Evolutionary conservation across 2,888 invertebrate species (phyloP).

Genomic region (Anoplius nigerrimus): DNA sequence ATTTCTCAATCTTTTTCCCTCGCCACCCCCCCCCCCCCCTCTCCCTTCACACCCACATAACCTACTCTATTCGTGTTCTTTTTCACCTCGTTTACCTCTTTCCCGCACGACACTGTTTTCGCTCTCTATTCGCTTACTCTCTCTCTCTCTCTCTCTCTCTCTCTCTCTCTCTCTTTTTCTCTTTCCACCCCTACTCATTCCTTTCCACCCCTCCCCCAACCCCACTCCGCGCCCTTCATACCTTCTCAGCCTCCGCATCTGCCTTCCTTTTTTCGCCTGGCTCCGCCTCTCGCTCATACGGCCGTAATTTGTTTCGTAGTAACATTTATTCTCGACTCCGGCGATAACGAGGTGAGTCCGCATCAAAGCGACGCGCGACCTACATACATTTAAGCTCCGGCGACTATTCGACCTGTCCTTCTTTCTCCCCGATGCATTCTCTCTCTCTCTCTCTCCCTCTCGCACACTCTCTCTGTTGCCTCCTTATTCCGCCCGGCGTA

Average conservation of each 20-base stretch:
- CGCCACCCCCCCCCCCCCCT: slow-evolving; percentile 4
- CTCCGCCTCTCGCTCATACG: slow-evolving; percentile 1
- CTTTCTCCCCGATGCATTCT: background rate
- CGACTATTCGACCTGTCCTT: background rate
- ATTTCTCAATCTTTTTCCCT: background rate
- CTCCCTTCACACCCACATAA: background rate
- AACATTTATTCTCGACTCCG: slow-evolving; percentile 18
- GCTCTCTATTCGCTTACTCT: background rate
- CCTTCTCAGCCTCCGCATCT: background rate
- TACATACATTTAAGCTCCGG: slow-evolving; percentile 4
- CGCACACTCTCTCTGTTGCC: background rate
- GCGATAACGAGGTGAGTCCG: slow-evolving; percentile 21
- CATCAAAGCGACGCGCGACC: slow-evolving; percentile 12
- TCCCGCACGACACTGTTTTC: no score
- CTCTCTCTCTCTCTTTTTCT: slow-evolving; percentile 8
- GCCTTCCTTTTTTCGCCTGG: background rate
- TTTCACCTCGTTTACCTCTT: slow-evolving; percentile 2
- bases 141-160: background rate
- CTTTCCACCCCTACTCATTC: background rate
- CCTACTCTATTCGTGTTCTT: background rate
- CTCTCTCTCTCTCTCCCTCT: background rate
- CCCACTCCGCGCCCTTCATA: background rate
- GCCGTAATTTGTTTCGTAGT: slow-evolving; percentile 19
- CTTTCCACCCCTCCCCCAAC: background rate
- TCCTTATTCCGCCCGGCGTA: background rate